phyloP scores from a whole-genome alignment of 2,113 vertebrate genomes.

The Eurypyga helias region DNA sequence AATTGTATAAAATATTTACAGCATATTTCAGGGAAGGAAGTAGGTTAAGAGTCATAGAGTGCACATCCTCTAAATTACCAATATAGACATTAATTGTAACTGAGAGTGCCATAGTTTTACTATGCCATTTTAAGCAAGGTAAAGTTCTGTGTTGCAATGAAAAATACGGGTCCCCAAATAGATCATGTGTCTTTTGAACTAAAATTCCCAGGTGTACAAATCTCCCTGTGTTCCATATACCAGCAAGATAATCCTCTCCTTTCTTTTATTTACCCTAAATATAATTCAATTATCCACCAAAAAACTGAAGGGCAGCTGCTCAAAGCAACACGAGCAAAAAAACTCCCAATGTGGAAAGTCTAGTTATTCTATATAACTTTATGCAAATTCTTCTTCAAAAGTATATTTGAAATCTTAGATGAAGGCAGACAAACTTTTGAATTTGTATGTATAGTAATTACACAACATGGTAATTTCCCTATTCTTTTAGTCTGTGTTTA shows the following conservation, averaged over 20 bases:
- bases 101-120: background rate
- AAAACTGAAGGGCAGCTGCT: background rate
- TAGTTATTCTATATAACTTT: background rate
- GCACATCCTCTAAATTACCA: background rate
- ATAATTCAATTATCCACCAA: background rate
- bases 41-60: background rate
- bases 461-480: background rate
- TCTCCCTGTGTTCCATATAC: background rate
- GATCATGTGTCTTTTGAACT: background rate
- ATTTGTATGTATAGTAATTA: background rate
- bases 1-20: background rate
- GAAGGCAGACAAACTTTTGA: background rate
- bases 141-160: background rate
- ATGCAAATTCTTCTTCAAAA: background rate
- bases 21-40: background rate
- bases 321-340: background rate
- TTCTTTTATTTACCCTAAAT: background rate
- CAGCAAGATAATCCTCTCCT: background rate
- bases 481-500: background rate
- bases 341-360: background rate
- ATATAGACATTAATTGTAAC: background rate
- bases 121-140: background rate
- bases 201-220: background rate
- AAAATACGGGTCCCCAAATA: background rate
- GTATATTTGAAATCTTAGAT: background rate